These are phyloP conservation scores for Phylloscopus trochilus DNA, from an alignment of 2,113 vertebrate species.

Conservation along the genomic window DNA sequence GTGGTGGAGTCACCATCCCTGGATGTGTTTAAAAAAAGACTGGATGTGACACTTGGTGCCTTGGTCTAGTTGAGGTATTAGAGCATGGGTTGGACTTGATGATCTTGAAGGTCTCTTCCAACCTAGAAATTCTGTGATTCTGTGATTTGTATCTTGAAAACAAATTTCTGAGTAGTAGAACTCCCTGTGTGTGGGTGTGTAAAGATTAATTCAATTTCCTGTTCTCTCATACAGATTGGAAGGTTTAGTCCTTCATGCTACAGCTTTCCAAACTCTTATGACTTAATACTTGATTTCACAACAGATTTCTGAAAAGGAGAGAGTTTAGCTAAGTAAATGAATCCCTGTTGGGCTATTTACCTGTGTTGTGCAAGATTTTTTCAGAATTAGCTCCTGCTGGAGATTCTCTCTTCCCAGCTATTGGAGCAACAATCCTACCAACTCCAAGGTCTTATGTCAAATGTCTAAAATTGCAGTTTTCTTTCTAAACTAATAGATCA, in stretches of 20 bases:
- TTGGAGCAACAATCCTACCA: background rate
- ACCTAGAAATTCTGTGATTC: no score
- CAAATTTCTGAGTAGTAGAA: background rate
- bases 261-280: background rate
- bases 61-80: no score
- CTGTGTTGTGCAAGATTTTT: constrained; percentile 15
- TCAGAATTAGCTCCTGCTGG: constrained; percentile 9
- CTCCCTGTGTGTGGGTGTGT: background rate
- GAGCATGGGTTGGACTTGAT: no score
- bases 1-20: no score
- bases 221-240: background rate
- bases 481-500: background rate
- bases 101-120: no score
- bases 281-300: background rate
- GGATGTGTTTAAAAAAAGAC: no score
- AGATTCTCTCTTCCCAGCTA: background rate
- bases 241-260: background rate
- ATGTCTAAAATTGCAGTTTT: background rate
- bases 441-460: background rate
- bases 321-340: background rate
- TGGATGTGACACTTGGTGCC: no score
- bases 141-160: background rate
- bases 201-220: constrained; percentile 32
- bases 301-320: background rate
- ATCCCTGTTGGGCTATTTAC: constrained; percentile 1